phyloP scores from a whole-genome alignment of 2,888 invertebrate genomes.

The Griposia aprilina region DNA sequence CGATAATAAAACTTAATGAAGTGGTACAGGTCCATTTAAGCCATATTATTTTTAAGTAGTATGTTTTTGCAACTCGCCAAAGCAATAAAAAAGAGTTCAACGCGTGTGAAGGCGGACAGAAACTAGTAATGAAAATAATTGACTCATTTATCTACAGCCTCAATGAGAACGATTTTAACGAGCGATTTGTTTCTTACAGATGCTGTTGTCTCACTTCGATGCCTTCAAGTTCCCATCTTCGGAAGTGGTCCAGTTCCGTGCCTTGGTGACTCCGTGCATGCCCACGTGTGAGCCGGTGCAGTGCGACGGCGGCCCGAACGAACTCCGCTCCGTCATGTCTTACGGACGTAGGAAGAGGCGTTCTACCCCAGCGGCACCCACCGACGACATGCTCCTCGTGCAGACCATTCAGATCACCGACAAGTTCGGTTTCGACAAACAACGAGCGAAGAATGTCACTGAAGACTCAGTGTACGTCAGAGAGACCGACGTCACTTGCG shows the following conservation, averaged over 20 bases:
- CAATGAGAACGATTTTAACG: slow-evolving; percentile 44
- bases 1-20: slow-evolving; percentile 41
- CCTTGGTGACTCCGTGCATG: slow-evolving; percentile 98
- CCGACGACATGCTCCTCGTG: slow-evolving; percentile 96
- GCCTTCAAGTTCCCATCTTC: slow-evolving; percentile 99
- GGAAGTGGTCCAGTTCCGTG: slow-evolving; percentile 98
- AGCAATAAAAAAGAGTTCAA: slow-evolving; percentile 50
- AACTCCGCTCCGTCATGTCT: slow-evolving; percentile 95
- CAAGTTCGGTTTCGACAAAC: slow-evolving; percentile 96
- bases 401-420: slow-evolving; percentile 98
- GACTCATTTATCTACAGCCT: slow-evolving; percentile 46
- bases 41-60: slow-evolving; percentile 40
- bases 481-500: slow-evolving; percentile 92
- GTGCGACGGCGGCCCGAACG: slow-evolving; percentile 96
- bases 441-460: slow-evolving; percentile 91
- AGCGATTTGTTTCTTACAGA: slow-evolving; percentile 87
- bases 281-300: slow-evolving; percentile 97
- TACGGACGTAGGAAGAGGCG: slow-evolving; percentile 95
- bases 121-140: slow-evolving; percentile 51
- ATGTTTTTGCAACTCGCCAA: slow-evolving; percentile 35
- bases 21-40: slow-evolving; percentile 31
- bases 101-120: slow-evolving; percentile 35
- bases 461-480: slow-evolving; percentile 94
- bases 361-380: slow-evolving; percentile 90
- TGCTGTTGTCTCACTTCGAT: slow-evolving; percentile 97